A percentile compares a stretch with the other conserved stretches of the same genome.
Conservation (phyloP, 2,113 vertebrate genomes). For the Pardalotus punctatus region DNA sequence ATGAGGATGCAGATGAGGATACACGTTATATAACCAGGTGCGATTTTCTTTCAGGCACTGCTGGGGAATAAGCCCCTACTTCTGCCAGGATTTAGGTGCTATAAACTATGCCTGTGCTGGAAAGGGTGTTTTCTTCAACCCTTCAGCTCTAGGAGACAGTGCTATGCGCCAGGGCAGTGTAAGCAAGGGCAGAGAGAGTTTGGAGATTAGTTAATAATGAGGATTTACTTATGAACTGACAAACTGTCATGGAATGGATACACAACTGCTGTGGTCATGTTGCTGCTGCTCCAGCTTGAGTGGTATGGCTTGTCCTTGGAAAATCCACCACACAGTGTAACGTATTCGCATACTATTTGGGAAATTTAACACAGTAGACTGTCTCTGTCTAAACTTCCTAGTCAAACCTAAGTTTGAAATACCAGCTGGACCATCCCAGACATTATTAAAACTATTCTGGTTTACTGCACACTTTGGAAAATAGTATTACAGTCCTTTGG, state of each 20-base stretch:
- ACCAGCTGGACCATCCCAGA: neutral
- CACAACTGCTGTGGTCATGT: neutral
- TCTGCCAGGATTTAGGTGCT: neutral
- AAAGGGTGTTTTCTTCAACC: neutral
- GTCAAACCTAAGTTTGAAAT: neutral
- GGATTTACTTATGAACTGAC: neutral
- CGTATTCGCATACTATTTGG: too few species aligned
- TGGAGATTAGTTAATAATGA: neutral
- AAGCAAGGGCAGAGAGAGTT: neutral
- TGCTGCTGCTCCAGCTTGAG: neutral
- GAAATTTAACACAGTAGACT: neutral
- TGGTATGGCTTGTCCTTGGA: neutral
- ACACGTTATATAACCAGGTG: fast-evolving
- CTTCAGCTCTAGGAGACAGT: neutral
- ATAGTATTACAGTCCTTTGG: neutral
- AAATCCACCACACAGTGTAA: neutral
- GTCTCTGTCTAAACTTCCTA: neutral
- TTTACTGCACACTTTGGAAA: neutral
- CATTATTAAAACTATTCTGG: neutral
- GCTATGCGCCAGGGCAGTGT: neutral
- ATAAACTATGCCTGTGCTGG: neutral
- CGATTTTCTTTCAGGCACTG: neutral
- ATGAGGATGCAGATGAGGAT: neutral
- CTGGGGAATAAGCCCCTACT: neutral
- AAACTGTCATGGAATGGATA: neutral